A percentile compares a stretch with the other conserved stretches of the same genome.
These are phyloP conservation scores for Rhagologus leucostigma DNA, from an alignment of 2,113 vertebrate species.

Conservation along the genomic window DNA sequence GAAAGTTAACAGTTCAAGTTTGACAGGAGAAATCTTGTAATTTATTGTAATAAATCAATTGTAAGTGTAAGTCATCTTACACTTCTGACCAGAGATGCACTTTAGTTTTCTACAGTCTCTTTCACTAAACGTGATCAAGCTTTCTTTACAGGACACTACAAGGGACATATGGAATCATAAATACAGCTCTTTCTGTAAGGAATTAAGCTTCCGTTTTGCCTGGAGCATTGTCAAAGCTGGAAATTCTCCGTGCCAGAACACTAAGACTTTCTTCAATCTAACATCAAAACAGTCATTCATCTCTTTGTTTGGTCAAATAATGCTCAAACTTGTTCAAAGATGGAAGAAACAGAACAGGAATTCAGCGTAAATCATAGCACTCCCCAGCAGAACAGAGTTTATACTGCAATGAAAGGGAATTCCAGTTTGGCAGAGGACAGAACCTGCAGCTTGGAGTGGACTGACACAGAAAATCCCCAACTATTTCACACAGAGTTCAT, in stretches of 20 bases:
- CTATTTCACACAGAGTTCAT: background rate
- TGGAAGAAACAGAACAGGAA: conserved; percentile 3
- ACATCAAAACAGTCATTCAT: conserved; percentile 31
- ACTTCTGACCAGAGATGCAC: background rate
- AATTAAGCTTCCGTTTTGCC: conserved; percentile 16
- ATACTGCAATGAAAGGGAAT: background rate
- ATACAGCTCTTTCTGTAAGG: background rate
- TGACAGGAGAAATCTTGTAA: background rate
- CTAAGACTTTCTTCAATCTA: conserved; percentile 1
- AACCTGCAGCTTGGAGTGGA: background rate
- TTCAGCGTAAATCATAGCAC: background rate
- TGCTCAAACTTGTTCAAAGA: conserved; percentile 36
- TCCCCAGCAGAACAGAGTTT: background rate
- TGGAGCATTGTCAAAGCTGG: background rate
- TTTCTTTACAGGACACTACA: background rate
- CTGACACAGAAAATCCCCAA: background rate
- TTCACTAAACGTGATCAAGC: background rate
- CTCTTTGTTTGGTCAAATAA: conserved; percentile 28
- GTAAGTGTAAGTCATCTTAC: background rate
- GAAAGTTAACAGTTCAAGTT: background rate
- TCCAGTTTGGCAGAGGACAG: background rate
- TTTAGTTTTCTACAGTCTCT: background rate
- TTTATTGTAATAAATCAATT: background rate
- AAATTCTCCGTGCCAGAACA: background rate
- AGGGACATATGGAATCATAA: background rate